Evolutionary conservation across 1,140 invertebrate genomes (phyloP), one percentile per base, ranked within the genome.

Genomic region (Thrips palmi): DNA sequence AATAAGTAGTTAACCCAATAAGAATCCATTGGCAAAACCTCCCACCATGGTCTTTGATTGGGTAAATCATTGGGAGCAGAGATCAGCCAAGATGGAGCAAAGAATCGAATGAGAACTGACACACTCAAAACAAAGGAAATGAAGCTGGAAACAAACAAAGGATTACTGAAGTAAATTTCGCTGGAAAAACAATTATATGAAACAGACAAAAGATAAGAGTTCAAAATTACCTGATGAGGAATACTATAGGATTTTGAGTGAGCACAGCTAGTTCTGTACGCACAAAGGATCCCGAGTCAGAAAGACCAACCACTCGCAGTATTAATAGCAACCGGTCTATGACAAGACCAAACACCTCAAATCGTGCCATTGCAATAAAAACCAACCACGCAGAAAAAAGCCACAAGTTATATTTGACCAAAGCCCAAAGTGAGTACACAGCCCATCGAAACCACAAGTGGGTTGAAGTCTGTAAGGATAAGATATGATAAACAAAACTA

Each of bases 331-430:
- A 14, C 15, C 10, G 29, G 19, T 25, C 29, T 8, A 33, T 41
- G 15, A 39, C 11, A 21, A 42, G 33, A 15, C 19, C 41, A 15
- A 37, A 42, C 23, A 32, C 11, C 5, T 38, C 15, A 22, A 42
- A 42, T 14, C 33, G 29, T 3, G 20, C 4, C 7, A 30, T 12
- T 18, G 39, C 37, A n/a, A 37, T 6, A 2, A 37, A 10, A 11
- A 55, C 41, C 12, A 65, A 48, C 60, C 64, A 65, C 1, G 55
- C 11, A 10, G 59, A 45, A 24, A 67, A 57, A 17, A 64, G 40
- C 22, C 55, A 42, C 21, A 55, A 53, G 46, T 67, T 67, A 46
- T 59, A 59, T 41, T 61, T 63, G 18, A 59, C 50, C 27, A 60
- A 22, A 39, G 49, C 54, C 46, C 57, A 57, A 15, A 62, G 30